phyloP scores from a whole-genome alignment of 2,797 vertebrate species.

The Gouania willdenowi region DNA sequence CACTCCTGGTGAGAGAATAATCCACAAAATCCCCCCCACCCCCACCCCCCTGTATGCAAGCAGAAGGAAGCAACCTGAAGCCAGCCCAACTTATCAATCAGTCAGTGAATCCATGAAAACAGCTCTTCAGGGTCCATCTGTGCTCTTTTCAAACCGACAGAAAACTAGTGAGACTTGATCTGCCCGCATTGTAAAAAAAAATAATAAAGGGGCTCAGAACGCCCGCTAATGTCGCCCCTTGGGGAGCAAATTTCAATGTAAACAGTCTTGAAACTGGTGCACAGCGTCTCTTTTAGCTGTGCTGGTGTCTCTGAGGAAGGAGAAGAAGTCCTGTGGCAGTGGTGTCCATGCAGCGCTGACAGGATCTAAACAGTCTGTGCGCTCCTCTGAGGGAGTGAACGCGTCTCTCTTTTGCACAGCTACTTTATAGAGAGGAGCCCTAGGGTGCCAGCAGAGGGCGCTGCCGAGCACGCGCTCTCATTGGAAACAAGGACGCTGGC shows the following conservation, averaged over 20 bases:
- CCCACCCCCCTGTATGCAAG: slow-evolving; percentile 15
- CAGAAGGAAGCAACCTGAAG: slow-evolving; percentile 4
- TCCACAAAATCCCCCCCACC: slow-evolving; percentile 44
- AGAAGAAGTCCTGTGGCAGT: slow-evolving; percentile 47
- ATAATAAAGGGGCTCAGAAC: slow-evolving; percentile 27
- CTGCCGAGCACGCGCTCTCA: slow-evolving; percentile 12
- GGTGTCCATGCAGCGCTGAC: slow-evolving; percentile 30
- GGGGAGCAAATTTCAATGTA: slow-evolving; percentile 29
- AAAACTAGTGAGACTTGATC: slow-evolving; percentile 65
- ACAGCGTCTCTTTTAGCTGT: slow-evolving; percentile 10
- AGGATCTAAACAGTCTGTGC: slow-evolving; percentile 37
- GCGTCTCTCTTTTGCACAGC: slow-evolving; percentile 53
- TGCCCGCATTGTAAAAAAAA: slow-evolving; percentile 66
- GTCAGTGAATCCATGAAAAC: slow-evolving; percentile 56
- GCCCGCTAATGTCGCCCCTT: slow-evolving; percentile 32
- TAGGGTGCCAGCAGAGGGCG: slow-evolving; percentile 54
- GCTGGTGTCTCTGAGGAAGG: slow-evolving; percentile 19
- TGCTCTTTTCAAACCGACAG: slow-evolving; percentile 58
- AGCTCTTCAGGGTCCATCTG: slow-evolving; percentile 55
- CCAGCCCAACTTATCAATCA: slow-evolving; percentile 38
- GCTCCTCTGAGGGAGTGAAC: slow-evolving; percentile 53
- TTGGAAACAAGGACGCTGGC: too few relatives aligned
- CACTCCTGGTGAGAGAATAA: slow-evolving; percentile 41
- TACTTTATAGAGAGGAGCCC: slow-evolving; percentile 52
- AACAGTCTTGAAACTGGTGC: slow-evolving; percentile 44